These are phyloP conservation scores for Lamellibrachia satsuma DNA, from an alignment of 2,888 invertebrate genomes.

Conservation along the genomic window DNA sequence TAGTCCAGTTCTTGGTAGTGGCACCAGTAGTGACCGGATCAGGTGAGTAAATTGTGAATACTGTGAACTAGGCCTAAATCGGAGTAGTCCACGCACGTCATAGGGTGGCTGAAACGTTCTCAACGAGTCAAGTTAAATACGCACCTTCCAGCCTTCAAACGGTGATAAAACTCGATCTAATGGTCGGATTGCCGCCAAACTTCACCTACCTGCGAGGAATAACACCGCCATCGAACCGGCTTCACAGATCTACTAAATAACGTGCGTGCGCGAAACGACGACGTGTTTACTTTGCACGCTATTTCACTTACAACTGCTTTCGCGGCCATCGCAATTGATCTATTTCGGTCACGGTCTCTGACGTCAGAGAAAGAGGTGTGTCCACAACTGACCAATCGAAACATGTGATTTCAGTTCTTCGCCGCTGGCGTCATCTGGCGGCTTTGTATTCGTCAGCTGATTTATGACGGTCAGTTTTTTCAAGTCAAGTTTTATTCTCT, in stretches of 20 bases:
- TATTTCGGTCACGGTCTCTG: constrained; percentile 3
- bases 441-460: neutral
- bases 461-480: neutral
- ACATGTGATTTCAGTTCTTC: neutral
- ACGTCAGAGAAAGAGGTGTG: constrained; percentile 17
- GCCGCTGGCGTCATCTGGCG: neutral
- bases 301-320: constrained; percentile 6
- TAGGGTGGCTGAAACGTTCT: neutral
- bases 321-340: constrained; percentile 11
- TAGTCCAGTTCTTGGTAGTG: constrained; percentile 8
- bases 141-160: neutral
- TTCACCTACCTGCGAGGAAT: neutral
- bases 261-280: neutral
- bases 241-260: neutral
- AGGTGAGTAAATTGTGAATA: neutral
- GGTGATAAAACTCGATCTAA: neutral
- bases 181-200: neutral
- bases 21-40: neutral
- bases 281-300: neutral
- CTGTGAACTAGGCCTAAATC: neutral
- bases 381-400: neutral
- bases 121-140: neutral
- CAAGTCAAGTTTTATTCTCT: too few species aligned
- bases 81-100: neutral
- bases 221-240: neutral